These are phyloP conservation scores for Pterois miles DNA, from an alignment of 2,797 vertebrate species.

Conservation along the genomic window DNA sequence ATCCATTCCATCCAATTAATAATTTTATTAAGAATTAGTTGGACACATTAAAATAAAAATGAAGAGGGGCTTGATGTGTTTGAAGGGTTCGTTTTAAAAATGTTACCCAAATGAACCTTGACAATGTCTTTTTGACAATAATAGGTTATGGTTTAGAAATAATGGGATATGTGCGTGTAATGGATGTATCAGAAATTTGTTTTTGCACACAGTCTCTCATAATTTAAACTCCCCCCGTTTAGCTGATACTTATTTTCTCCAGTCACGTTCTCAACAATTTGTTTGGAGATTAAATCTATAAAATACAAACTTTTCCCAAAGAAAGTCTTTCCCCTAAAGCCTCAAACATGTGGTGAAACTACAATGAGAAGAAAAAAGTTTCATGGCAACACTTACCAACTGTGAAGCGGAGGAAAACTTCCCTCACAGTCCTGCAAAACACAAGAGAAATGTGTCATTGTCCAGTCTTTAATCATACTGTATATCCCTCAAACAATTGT, in stretches of 20 bases:
- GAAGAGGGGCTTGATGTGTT: background rate
- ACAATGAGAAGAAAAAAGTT: slow-evolving; percentile 24
- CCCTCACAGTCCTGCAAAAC: slow-evolving; percentile 78
- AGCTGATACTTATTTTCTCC: slow-evolving; percentile 7
- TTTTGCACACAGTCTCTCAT: slow-evolving; percentile 41
- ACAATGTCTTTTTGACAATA: background rate
- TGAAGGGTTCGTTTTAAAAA: background rate
- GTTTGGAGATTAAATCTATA: slow-evolving; percentile 34
- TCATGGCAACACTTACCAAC: slow-evolving; percentile 76
- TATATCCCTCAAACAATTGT: slow-evolving; percentile 52
- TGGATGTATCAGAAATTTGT: slow-evolving; percentile 46
- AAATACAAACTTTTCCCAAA: slow-evolving; percentile 31
- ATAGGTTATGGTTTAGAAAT: background rate
- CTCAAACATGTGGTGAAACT: slow-evolving; percentile 22
- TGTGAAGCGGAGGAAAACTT: slow-evolving; percentile 57
- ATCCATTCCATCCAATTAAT: background rate
- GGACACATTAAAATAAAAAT: background rate
- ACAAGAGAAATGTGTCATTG: slow-evolving; percentile 69
- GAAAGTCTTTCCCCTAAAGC: slow-evolving; percentile 12
- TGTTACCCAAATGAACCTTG: background rate
- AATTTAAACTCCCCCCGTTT: slow-evolving; percentile 28
- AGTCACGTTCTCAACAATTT: slow-evolving; percentile 32
- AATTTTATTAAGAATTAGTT: background rate
- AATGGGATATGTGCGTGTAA: slow-evolving; percentile 13
- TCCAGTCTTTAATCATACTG: slow-evolving; percentile 34